Conservation (phyloP, 1,140 invertebrate genomes). For the Drosophila micromelanica region DNA sequence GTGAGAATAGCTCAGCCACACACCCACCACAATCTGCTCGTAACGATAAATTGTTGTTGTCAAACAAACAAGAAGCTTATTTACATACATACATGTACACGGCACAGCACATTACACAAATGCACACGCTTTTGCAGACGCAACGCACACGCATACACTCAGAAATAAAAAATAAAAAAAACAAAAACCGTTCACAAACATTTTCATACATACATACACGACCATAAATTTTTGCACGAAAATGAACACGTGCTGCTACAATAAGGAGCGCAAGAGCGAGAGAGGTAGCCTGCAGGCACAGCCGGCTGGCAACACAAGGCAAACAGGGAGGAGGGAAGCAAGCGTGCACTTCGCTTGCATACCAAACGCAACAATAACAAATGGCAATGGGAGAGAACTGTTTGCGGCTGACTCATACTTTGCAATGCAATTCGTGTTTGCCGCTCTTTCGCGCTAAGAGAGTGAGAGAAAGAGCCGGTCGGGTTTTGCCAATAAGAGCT, state of each 20-base stretch:
- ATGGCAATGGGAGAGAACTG: constrained; percentile 54
- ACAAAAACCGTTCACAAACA: constrained; percentile 36
- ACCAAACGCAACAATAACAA: constrained; percentile 73
- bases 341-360: constrained; percentile 59
- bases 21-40: constrained; percentile 50
- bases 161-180: constrained; percentile 24
- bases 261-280: constrained; percentile 32
- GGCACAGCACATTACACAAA: background rate
- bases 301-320: constrained; percentile 37
- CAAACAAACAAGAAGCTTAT: constrained; percentile 58
- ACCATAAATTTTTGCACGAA: constrained; percentile 65
- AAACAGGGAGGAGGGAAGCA: background rate
- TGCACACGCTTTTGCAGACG: constrained; percentile 46
- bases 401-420: constrained; percentile 59
- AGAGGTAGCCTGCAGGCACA: constrained; percentile 39
- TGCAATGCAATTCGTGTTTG: constrained; percentile 28
- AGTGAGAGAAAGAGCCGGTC: constrained; percentile 29
- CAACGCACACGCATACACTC: constrained; percentile 41
- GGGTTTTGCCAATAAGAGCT: constrained; percentile 49
- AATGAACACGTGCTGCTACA: constrained; percentile 77
- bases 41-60: constrained; percentile 63
- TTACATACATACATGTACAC: constrained; percentile 40
- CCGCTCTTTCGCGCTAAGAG: constrained; percentile 40
- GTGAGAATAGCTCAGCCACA: constrained; percentile 1
- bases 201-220: constrained; percentile 12